These are phyloP conservation scores for Melangyna quadrimaculata DNA, from an alignment of 2,888 invertebrate species.

Conservation along the genomic window DNA sequence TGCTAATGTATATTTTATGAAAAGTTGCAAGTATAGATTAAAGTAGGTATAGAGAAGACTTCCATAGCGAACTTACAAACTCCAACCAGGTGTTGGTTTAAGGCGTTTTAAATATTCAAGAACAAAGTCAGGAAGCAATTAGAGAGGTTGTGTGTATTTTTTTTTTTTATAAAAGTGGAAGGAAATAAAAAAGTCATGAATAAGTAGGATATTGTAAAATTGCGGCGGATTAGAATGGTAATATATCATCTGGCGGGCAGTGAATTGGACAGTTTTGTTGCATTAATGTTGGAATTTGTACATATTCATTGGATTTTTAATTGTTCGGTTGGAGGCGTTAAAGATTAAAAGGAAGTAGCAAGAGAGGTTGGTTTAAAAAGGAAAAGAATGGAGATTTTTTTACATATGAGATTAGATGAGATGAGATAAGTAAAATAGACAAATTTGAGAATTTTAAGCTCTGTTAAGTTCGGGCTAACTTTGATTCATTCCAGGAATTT, in stretches of 20 bases:
- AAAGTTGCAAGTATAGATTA: conserved; percentile 9
- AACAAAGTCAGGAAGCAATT: conserved; percentile 58
- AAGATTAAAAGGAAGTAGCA: neutral
- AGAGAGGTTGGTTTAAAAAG: neutral
- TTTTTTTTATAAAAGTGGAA: neutral
- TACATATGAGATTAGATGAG: too few species aligned
- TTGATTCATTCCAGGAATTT: too few species aligned
- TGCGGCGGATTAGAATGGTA: neutral
- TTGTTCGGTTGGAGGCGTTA: neutral
- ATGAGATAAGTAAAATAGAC: too few species aligned
- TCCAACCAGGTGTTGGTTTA: conserved; percentile 47
- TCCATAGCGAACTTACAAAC: neutral
- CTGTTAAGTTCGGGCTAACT: too few species aligned
- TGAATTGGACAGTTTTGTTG: neutral
- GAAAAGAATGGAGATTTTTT: too few species aligned
- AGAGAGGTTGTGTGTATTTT: neutral
- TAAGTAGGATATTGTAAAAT: conserved; percentile 36
- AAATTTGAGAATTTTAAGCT: too few species aligned
- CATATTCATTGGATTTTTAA: neutral
- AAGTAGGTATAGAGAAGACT: neutral
- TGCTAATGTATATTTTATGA: conserved; percentile 18
- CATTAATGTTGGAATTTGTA: neutral
- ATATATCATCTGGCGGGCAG: conserved; percentile 43
- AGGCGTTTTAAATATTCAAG: conserved; percentile 28
- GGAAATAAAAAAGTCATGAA: conserved; percentile 32